These are phyloP conservation scores for Euglossa dilemma DNA, from an alignment of 1,140 invertebrate genomes.

Conservation along the genomic window DNA sequence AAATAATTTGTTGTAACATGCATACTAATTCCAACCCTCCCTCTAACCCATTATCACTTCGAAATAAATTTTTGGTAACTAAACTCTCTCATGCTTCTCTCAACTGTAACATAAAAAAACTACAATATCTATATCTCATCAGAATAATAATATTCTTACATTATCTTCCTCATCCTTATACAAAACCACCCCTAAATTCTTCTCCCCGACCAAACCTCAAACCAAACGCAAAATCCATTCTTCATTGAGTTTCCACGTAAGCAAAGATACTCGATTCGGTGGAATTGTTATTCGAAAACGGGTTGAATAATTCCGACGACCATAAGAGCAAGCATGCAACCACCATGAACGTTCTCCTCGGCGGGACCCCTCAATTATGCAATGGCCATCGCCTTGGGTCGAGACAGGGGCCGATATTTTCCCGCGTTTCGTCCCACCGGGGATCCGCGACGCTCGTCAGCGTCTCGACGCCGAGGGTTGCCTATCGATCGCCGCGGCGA, in stretches of 20 bases:
- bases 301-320: conserved; percentile 5
- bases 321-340: neutral
- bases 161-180: too few species aligned
- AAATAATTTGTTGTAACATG: too few species aligned
- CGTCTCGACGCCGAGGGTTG: neutral
- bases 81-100: too few species aligned
- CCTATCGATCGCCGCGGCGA: conserved; percentile 6
- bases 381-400: conserved; percentile 9
- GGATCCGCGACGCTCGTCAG: neutral
- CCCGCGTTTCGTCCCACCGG: neutral
- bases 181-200: neutral
- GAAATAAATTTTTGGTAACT: too few species aligned
- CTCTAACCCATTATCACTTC: too few species aligned
- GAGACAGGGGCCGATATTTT: neutral
- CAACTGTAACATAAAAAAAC: too few species aligned
- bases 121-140: too few species aligned
- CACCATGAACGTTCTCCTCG: neutral
- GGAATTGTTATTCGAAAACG: conserved; percentile 2
- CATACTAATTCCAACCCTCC: too few species aligned
- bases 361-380: conserved; percentile 20
- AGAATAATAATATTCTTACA: too few species aligned
- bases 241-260: neutral
- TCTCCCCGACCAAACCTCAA: too few species aligned
- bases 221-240: neutral
- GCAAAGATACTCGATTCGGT: neutral